These are phyloP conservation scores for Diadumene lineata DNA, from an alignment of 92 coral and sea anemone genomes.

Conservation along the genomic window DNA sequence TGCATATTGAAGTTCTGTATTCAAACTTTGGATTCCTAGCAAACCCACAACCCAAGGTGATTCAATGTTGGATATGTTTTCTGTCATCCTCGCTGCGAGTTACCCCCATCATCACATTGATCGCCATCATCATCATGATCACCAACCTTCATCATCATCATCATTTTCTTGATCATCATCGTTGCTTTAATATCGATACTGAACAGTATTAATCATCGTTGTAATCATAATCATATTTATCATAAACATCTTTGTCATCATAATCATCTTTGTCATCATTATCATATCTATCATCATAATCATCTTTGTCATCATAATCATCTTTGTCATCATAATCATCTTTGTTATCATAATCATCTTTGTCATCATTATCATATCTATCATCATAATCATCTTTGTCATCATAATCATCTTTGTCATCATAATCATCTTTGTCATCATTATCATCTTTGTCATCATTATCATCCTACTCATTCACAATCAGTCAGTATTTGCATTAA, in stretches of 20 bases:
- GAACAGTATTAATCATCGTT: not conserved
- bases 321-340: not conserved
- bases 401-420: not conserved
- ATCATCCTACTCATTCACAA: not conserved
- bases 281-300: too few relatives aligned
- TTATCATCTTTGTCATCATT: not conserved
- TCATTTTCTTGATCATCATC: not conserved
- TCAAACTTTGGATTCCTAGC: slow-evolving; percentile 94
- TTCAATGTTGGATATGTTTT: too few relatives aligned
- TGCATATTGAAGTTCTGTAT: slow-evolving; percentile 87
- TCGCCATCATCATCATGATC: not conserved
- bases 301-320: not conserved
- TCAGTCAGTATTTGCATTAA: too few relatives aligned
- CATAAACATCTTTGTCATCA: not conserved
- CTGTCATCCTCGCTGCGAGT: too few relatives aligned
- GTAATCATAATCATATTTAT: not conserved
- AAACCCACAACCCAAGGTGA: slow-evolving; percentile 95
- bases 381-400: not conserved
- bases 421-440: not conserved
- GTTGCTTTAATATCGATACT: not conserved
- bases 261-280: not conserved
- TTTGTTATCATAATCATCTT: not conserved
- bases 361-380: not conserved
- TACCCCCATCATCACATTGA: not conserved
- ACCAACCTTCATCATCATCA: not conserved